These are phyloP conservation scores for Pteromalus puparum DNA, from an alignment of 1,140 invertebrate genomes.

Conservation along the genomic window DNA sequence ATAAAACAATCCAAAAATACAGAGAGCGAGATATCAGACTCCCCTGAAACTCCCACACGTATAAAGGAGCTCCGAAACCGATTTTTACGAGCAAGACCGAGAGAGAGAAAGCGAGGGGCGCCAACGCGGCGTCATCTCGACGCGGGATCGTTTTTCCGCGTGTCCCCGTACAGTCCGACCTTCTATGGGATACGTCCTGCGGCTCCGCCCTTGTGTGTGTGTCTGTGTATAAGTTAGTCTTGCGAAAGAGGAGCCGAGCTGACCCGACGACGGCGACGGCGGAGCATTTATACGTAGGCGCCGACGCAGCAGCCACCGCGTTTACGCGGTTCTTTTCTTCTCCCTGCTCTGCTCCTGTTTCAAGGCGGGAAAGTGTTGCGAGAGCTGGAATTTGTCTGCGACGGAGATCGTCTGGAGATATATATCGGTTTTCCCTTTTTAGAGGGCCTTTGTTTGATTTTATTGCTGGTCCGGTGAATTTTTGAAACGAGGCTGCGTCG, in stretches of 20 bases:
- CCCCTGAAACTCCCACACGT: neutral
- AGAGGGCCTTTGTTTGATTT: neutral
- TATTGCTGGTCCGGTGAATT: neutral
- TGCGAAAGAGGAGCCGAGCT: constrained; percentile 10
- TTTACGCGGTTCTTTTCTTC: neutral
- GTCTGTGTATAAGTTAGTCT: neutral
- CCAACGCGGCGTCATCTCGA: constrained; percentile 72
- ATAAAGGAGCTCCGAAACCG: constrained; percentile 47
- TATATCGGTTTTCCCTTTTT: too few relatives aligned
- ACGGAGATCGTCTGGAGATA: neutral
- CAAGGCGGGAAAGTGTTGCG: constrained; percentile 1
- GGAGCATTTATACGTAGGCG: neutral
- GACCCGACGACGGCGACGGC: neutral
- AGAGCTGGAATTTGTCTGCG: neutral
- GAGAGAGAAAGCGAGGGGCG: constrained; percentile 55
- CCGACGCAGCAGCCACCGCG: constrained; percentile 7
- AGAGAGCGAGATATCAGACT: constrained; percentile 45
- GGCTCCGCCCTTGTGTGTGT: constrained; percentile 18
- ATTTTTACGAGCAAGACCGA: constrained; percentile 55
- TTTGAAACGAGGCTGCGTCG: neutral
- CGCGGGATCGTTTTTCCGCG: constrained; percentile 68
- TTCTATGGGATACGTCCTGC: constrained; percentile 53
- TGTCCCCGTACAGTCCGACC: constrained; percentile 49
- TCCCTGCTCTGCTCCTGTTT: neutral
- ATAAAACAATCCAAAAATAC: constrained; percentile 2